Base-by-base conservation (phyloP, 2,113 vertebrate species). In the Agapornis roseicollis region DNA sequence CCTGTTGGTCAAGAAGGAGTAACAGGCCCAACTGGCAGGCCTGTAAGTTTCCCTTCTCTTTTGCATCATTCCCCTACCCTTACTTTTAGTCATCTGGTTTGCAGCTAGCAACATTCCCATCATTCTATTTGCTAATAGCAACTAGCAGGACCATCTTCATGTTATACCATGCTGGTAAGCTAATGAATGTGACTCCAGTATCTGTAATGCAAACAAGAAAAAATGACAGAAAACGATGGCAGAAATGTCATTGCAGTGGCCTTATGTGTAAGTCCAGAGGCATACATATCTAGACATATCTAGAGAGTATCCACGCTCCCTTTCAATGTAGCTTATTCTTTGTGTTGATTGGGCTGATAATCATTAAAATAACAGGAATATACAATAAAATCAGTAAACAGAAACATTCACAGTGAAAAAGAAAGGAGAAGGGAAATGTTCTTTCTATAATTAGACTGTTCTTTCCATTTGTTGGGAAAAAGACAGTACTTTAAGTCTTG, bases 1-100 rank as follows among this genome's bases (percentile, higher is more conserved):
- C 98, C 98, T 50, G 88, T 98, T 27, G 99, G 99, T 89, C 98
- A 98, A 94, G 98, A 97, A 96, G 99, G 99, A 77, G 96, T 98
- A 93, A 98, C 98, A 35, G 99, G 99, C 28, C 98, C 99, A 64
- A 60, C 97, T 52, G 99, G 99, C 88, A 98, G 97, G 97, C 98
- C 98, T 91, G 99, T 99, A 98, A 92, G 66, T 68, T 92, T 87
- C 74, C 60, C 68, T 66, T 90, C 31, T 65, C 13, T 83, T 77
- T 69, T 60, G 27, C 13, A 17, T 90, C 35, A 16, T 86, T 87
- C 41, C 49, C 42, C 18, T 69, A 27, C 27, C 13, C 17, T 96
- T 80, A 13, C 42, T 70, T 85, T 66, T 42, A 83, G 56, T 56
- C 72, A 56, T 69, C 60, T 63, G 47, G 37, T n/a, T 73, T 79